phyloP scores from a whole-genome alignment of 1,140 invertebrate species.

The Saxidomus purpurata region DNA sequence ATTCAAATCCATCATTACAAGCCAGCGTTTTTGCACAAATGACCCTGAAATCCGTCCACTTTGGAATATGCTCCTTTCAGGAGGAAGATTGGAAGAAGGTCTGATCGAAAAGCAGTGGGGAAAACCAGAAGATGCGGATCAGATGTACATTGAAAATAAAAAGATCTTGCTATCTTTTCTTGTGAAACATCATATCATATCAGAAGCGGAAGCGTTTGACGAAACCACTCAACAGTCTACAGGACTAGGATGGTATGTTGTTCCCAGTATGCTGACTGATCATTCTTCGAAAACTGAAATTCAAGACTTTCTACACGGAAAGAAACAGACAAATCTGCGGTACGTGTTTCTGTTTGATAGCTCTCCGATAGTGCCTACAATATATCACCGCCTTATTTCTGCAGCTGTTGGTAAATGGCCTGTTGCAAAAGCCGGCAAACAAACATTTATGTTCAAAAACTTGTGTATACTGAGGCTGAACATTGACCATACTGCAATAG shows the following conservation, averaged over 20 bases:
- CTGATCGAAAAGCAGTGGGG: conserved; percentile 36
- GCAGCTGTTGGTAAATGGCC: background rate
- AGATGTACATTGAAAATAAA: background rate
- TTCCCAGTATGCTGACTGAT: background rate
- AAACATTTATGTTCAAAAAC: background rate
- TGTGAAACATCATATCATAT: conserved; percentile 40
- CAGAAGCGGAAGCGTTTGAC: background rate
- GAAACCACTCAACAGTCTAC: background rate
- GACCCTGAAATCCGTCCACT: background rate
- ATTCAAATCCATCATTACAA: conserved; percentile 44
- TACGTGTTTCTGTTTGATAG: background rate
- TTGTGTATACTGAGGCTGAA: background rate
- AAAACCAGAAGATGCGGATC: background rate
- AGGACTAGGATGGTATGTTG: background rate
- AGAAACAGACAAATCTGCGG: background rate
- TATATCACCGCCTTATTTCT: background rate
- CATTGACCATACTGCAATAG: background rate
- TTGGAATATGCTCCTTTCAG: conserved; percentile 14
- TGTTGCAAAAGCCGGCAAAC: background rate
- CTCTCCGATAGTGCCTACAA: background rate
- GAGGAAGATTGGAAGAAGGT: conserved; percentile 19
- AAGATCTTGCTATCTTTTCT: conserved; percentile 36
- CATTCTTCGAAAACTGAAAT: background rate
- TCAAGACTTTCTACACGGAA: background rate
- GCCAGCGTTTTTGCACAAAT: conserved; percentile 4